Evolutionary conservation across 2,113 vertebrate genomes (phyloP), one percentile per base, ranked within the genome.

Genomic region (Cyrtonyx montezumae): DNA sequence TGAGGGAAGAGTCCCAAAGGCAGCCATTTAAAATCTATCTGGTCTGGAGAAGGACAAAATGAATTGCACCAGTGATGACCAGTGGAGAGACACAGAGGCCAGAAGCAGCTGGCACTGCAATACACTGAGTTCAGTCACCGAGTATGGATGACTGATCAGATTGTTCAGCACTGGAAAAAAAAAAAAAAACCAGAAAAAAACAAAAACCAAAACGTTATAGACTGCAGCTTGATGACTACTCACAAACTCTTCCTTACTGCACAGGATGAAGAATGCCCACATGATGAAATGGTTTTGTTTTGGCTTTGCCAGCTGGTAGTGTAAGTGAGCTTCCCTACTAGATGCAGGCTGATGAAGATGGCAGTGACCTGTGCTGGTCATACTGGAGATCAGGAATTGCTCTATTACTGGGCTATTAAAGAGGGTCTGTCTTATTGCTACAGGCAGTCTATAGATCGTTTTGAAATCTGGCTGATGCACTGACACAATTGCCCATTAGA

Each of bases 111-210:
- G 1, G 81, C 76, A 12, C 20, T 2, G 8, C 42, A 68, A 45
- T 53, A 43, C 26, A 2, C 3, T 0, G 3, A n/a, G 56, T 22
- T 53, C 63, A 75, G 48, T 8, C 42, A 46, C 69, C 32, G 37
- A 62, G 23, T 15, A 43, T 0, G 0, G 78, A 16, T 17, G 2
- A n/a, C 53, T 48, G 58, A 32, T 30, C 69, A 45, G 30, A 56
- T 23, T 86, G 73, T 80, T 90, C 61, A 53, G 23, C 37, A 25
- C 36, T 7, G 23, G 40, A 11, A 40, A 40, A 53, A 15, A 71
- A 80, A 59, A 70, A 45, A 17, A 26, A 51, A 51, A n/a, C n/a
- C 45, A 51, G 8, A 13, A 51, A 51, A 59, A 40, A 40, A 40
- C 40, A 40, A 40, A 40, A 40, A 11, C 10, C 42, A 8, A 84